These are phyloP conservation scores for Tetramorium bicarinatum DNA, from an alignment of 2,888 invertebrate genomes.

Conservation along the genomic window DNA sequence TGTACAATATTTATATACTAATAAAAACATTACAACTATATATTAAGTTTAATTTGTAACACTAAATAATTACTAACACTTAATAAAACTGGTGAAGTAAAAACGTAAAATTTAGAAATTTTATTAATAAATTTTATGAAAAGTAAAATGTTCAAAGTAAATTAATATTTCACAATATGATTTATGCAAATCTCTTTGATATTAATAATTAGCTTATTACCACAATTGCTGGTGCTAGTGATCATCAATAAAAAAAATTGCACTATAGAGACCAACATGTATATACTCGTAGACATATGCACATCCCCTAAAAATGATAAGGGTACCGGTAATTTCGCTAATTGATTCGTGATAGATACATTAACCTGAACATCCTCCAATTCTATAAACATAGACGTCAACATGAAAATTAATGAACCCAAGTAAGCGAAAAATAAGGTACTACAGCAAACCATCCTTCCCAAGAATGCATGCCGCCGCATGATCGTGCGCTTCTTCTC, in stretches of 20 bases:
- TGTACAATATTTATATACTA: not conserved
- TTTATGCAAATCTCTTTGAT: not conserved
- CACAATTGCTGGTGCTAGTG: conserved; percentile 25
- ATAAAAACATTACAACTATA: not conserved
- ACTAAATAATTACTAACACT: not conserved
- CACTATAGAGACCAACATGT: not conserved
- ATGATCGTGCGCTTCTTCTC: conserved; percentile 22
- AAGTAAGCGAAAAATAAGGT: conserved; percentile 25
- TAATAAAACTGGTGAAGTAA: not conserved
- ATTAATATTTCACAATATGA: not conserved
- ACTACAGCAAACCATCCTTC: conserved; percentile 22
- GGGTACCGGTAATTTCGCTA: conserved; percentile 4
- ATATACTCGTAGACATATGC: conserved; percentile 3
- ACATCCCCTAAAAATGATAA: conserved; percentile 1
- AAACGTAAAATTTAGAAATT: not conserved
- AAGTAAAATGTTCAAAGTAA: not conserved
- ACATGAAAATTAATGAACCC: conserved; percentile 13
- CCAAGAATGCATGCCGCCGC: conserved; percentile 44
- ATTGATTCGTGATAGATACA: not conserved
- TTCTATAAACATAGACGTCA: not conserved
- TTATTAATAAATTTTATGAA: not conserved
- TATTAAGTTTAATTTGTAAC: not conserved
- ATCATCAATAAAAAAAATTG: conserved; percentile 11
- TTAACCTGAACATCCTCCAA: not conserved
- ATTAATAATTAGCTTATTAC: conserved; percentile 21